Conservation (phyloP, 1,140 invertebrate genomes). For the Leucophenga varia region DNA sequence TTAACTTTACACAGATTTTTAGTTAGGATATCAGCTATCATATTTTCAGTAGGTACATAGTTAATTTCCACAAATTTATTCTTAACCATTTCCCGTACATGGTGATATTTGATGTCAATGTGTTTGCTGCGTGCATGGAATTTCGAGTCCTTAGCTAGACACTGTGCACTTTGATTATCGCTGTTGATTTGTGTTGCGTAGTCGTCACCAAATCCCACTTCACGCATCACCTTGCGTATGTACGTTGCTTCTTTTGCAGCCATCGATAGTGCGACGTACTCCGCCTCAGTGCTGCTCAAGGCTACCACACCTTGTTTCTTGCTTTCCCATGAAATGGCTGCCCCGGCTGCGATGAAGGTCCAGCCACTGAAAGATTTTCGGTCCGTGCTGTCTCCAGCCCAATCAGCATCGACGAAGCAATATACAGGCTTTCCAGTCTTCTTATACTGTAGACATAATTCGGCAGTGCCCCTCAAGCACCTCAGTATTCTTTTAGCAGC, state of each 20-base stretch:
- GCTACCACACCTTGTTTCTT: conserved; percentile 41
- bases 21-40: conserved; percentile 22
- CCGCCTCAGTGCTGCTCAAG: conserved; percentile 40
- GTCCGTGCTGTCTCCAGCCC: conserved; percentile 20
- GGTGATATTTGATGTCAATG: conserved; percentile 35
- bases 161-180: conserved; percentile 29
- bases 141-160: conserved; percentile 21
- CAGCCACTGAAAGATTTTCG: conserved; percentile 44
- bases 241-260: conserved; percentile 25
- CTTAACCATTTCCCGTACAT: conserved; percentile 27
- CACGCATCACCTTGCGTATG: background rate
- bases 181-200: no score
- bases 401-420: conserved; percentile 23
- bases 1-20: conserved; percentile 4
- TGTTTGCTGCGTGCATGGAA: conserved; percentile 37
- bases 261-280: conserved; percentile 40
- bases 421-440: background rate
- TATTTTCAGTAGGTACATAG: conserved; percentile 18
- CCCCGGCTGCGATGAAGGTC: conserved; percentile 28
- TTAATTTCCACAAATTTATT: conserved; percentile 11
- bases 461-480: background rate
- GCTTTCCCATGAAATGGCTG: conserved; percentile 34
- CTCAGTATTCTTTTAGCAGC: conserved; percentile 5
- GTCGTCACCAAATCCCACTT: conserved; percentile 16
- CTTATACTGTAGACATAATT: background rate